phyloP scores from a whole-genome alignment of 2,888 invertebrate species.

The Ennomos fuscantarius region DNA sequence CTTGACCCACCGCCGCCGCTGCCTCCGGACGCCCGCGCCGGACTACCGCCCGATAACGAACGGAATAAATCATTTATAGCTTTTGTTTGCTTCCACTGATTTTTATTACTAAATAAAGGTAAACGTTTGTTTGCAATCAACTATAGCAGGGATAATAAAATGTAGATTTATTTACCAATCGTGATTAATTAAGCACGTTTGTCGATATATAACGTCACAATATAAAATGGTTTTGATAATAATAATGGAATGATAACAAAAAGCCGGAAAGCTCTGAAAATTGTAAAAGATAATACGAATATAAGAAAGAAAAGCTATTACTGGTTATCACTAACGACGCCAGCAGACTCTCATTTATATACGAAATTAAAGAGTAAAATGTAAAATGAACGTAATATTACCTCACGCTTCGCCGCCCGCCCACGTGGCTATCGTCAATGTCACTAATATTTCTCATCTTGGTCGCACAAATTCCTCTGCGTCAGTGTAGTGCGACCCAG shows the following conservation, averaged over 20 bases:
- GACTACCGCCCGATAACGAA: constrained; percentile 43
- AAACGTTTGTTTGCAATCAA: constrained; percentile 27
- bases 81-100: constrained; percentile 34
- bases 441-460: constrained; percentile 60
- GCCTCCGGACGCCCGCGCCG: constrained; percentile 50
- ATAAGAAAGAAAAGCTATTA: no score
- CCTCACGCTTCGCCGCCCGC: constrained; percentile 54
- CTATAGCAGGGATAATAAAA: not conserved
- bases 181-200: not conserved
- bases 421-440: constrained; percentile 67
- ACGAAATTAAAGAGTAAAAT: constrained; percentile 29
- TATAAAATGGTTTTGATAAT: no score
- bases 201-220: no score
- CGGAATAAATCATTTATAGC: constrained; percentile 38
- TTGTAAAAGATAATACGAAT: no score
- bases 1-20: constrained; percentile 61
- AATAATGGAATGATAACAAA: no score
- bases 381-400: constrained; percentile 24
- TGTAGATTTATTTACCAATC: not conserved
- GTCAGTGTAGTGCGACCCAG: constrained; percentile 61
- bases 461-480: constrained; percentile 56
- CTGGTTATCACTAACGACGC: no score
- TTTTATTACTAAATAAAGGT: constrained; percentile 22
- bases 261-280: no score
- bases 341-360: not conserved